Percentiles rank a stretch among this genome's conserved stretches.
These are phyloP conservation scores for Drosophila meridionalis DNA, from an alignment of 2,888 invertebrate species.

Conservation along the genomic window DNA sequence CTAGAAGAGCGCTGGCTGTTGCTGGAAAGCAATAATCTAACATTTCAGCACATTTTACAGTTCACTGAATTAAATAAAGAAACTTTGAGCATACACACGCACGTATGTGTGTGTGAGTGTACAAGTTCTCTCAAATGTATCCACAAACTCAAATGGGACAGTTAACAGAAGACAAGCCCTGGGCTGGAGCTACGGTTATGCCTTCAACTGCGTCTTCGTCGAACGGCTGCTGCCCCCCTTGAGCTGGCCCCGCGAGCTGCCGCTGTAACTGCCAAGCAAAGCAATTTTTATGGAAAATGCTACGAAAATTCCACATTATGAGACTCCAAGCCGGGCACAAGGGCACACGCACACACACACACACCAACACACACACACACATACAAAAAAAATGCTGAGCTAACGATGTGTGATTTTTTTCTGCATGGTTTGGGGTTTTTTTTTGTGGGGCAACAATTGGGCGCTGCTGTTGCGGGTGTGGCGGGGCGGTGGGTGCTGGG, in stretches of 20 bases:
- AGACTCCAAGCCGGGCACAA: slow-evolving; percentile 50
- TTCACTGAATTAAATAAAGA: slow-evolving; percentile 80
- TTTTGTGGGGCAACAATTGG: slow-evolving; percentile 65
- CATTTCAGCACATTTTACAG: slow-evolving; percentile 78
- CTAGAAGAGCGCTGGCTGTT: slow-evolving; percentile 35
- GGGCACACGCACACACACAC: slow-evolving; percentile 50
- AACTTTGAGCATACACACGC: slow-evolving; percentile 65
- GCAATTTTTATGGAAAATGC: slow-evolving; percentile 79
- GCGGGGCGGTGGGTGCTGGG: background rate
- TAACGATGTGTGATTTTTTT: slow-evolving; percentile 78
- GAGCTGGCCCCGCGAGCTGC: background rate
- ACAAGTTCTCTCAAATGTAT: slow-evolving; percentile 64
- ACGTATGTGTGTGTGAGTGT: slow-evolving; percentile 32
- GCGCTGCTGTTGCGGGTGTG: slow-evolving; percentile 42
- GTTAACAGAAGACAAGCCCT: slow-evolving; percentile 62
- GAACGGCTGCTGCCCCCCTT: background rate
- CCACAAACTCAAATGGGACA: slow-evolving; percentile 73
- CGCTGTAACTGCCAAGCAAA: slow-evolving; percentile 65
- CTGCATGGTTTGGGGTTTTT: slow-evolving; percentile 68
- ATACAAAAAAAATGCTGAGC: slow-evolving; percentile 71
- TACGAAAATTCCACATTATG: slow-evolving; percentile 80
- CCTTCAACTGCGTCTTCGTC: slow-evolving; percentile 42
- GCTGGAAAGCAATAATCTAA: slow-evolving; percentile 74
- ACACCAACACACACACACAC: slow-evolving; percentile 54
- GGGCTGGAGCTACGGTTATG: slow-evolving; percentile 18